These are phyloP conservation scores for Notarius lentiginosus DNA, from an alignment of 2,113 vertebrate genomes.

Conservation along the genomic window DNA sequence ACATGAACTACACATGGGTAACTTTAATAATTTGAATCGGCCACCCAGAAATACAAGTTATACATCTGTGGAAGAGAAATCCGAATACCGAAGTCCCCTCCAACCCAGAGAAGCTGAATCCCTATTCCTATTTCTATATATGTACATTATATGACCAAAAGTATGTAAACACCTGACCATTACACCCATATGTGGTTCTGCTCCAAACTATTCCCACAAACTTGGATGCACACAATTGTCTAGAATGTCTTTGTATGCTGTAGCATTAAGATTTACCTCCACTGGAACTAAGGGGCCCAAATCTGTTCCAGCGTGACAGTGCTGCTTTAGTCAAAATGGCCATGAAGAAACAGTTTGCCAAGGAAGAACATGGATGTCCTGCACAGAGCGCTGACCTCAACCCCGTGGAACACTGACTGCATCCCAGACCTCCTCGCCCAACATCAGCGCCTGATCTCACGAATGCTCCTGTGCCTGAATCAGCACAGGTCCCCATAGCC, in stretches of 20 bases:
- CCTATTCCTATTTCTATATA: not conserved
- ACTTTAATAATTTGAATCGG: too few relatives aligned
- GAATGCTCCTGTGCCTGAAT: not conserved
- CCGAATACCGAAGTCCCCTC: not conserved
- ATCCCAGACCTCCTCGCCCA: not conserved
- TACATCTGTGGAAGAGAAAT: not conserved
- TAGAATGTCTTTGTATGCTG: not conserved
- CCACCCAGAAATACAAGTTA: not conserved
- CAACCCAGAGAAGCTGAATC: not conserved
- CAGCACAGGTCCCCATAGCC: not conserved
- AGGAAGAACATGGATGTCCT: not conserved
- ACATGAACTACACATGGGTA: not conserved
- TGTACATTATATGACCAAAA: not conserved
- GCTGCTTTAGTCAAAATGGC: not conserved
- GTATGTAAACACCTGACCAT: not conserved
- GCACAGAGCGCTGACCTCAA: not conserved
- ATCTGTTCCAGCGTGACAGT: not conserved
- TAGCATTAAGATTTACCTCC: not conserved
- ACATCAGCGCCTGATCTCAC: not conserved
- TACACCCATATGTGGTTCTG: not conserved
- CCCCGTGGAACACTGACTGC: not conserved
- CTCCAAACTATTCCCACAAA: not conserved
- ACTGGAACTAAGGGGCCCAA: not conserved
- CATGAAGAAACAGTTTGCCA: not conserved
- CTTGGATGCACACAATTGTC: not conserved